Base-by-base conservation (phyloP, 2,888 invertebrate genomes). In the Macaria liturata region DNA sequence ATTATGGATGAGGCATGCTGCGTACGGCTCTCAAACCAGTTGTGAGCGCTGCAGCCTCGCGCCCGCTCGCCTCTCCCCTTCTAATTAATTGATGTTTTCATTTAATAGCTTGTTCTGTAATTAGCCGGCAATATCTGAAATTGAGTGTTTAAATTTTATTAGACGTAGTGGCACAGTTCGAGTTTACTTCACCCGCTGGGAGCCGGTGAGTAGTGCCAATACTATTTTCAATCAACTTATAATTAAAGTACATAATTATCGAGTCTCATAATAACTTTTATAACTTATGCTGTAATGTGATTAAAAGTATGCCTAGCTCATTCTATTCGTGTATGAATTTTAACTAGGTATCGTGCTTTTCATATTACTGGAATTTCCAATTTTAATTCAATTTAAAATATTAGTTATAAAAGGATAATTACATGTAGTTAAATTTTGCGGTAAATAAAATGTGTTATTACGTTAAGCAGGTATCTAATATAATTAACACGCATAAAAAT, bases 81-180 rank as follows among this genome's bases (percentile, higher is more conserved):
- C 78, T 88, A 88, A 90, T 90, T 91, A 90, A 91, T 91, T 88
- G 87, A 90, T 86, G 86, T 88, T 88, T 88, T 88, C 83, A 88
- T 89, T 90, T 88, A 86, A 88, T 88, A 82, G 83, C 84, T 82
- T 83, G 84, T 86, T 80, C 80, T 81, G 78, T 90, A 88, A 89
- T 88, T 88, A 85, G 81, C 76, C 74, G 76, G 77, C 76, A 80
- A 82, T 82, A 81, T 84, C 76, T 80, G 75, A 83, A 83, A 86
- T 85, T 83, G 81, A 83, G 88, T 86, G 87, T 79, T 81, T 79
- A 78, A 80, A 77, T 74, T 78, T 82, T 82, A 83, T 81, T 81
- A 78, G 77, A 75, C 71, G 70, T 70, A 77, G 83, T 83, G 82
- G 70, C 80, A 75, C 72, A 65, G 63, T 69, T 67, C 49, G 63